phyloP scores from a whole-genome alignment of 2,113 vertebrate genomes.

The Ascaphus truei region DNA sequence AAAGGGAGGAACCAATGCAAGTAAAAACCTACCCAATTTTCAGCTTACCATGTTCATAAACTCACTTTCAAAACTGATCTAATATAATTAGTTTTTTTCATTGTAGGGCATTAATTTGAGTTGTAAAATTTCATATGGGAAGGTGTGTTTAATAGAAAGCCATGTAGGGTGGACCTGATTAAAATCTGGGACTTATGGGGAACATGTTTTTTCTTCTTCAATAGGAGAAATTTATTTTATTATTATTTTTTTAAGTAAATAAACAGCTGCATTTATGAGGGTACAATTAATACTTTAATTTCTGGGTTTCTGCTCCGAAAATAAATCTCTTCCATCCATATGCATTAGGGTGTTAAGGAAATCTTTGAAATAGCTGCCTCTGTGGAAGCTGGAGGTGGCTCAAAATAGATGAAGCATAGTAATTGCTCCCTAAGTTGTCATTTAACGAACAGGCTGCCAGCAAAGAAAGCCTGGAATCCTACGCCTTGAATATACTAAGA shows the following conservation, averaged over 20 bases:
- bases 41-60: no score
- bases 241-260: constrained; percentile 7
- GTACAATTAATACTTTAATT: background rate
- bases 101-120: no score
- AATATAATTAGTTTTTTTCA: no score
- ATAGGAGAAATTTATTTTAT: no score
- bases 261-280: background rate
- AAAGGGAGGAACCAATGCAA: no score
- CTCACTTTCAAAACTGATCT: no score
- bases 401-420: constrained; percentile 22
- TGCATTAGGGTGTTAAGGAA: background rate
- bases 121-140: no score
- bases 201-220: no score
- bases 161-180: no score
- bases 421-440: constrained; percentile 24
- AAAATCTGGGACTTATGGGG: no score
- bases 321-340: constrained; percentile 6
- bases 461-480: background rate
- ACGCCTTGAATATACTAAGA: background rate
- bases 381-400: background rate
- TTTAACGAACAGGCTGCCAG: constrained; percentile 3
- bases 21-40: no score
- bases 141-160: no score
- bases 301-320: background rate
- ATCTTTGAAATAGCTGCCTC: background rate